Evolutionary conservation across 2,888 invertebrate genomes (phyloP).

Genomic region (Argyra leucocephala): DNA sequence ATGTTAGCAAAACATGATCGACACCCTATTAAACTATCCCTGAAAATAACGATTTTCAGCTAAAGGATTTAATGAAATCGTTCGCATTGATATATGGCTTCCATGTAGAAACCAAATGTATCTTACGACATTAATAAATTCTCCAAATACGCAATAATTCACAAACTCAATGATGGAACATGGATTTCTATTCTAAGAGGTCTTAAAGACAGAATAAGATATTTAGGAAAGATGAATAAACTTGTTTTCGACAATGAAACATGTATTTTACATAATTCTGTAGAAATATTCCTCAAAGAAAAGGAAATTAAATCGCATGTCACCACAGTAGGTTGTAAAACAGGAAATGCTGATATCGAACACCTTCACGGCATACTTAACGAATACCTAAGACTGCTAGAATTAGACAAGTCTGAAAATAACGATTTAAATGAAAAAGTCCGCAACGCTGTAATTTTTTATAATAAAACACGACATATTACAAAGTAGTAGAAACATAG

Average conservation of each 20-base stretch:
- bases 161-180: conserved; percentile 5
- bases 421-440: neutral
- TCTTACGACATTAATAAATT: conserved; percentile 13
- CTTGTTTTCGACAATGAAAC: no score
- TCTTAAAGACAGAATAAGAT: conserved; percentile 12
- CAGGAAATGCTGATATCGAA: no score
- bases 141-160: conserved; percentile 9
- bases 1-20: conserved; percentile 13
- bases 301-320: no score
- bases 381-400: conserved; percentile 5
- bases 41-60: no score
- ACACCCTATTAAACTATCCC: conserved; percentile 11
- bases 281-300: conserved; percentile 13
- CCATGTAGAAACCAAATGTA: conserved; percentile 13
- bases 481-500: neutral
- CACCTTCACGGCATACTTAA: conserved; percentile 9
- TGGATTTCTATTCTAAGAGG: conserved; percentile 16
- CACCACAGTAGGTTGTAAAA: no score
- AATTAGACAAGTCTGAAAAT: neutral
- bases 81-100: conserved; percentile 13
- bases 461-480: neutral
- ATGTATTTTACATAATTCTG: conserved; percentile 14
- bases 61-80: conserved; percentile 12
- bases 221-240: no score
- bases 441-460: neutral